Conservation (phyloP, 2,888 invertebrate species). For the Spodoptera exigua region DNA sequence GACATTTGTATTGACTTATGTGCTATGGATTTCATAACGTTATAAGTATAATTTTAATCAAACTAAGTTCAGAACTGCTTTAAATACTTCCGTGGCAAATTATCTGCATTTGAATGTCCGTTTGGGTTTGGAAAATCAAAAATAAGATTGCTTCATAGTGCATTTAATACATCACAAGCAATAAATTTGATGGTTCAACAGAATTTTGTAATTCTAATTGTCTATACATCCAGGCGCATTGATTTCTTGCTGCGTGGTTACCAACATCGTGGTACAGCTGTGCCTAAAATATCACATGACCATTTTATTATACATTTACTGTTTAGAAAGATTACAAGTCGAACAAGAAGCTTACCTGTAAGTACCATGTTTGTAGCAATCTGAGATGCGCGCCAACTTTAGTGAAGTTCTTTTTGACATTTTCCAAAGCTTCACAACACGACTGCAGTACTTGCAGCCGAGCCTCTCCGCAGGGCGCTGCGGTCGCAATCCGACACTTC, state of each 20-base stretch:
- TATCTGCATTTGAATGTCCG: too few relatives aligned
- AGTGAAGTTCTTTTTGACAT: conserved; percentile 92
- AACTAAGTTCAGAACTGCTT: too few relatives aligned
- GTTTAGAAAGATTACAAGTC: background rate
- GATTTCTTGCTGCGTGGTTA: conserved; percentile 92
- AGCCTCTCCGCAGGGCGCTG: conserved; percentile 82
- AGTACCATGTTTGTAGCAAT: conserved; percentile 92
- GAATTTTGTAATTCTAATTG: conserved; percentile 93
- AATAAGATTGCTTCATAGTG: too few relatives aligned
- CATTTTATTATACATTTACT: background rate
- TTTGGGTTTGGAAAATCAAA: too few relatives aligned
- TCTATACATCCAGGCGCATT: conserved; percentile 94
- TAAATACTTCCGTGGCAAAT: too few relatives aligned
- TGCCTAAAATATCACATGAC: conserved; percentile 86
- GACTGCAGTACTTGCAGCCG: conserved; percentile 87
- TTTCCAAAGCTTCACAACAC: conserved; percentile 90
- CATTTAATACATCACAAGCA: conserved; percentile 87
- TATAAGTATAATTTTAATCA: too few relatives aligned
- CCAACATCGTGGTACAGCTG: conserved; percentile 93
- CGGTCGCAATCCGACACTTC: conserved; percentile 93
- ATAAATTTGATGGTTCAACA: conserved; percentile 88
- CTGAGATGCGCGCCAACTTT: conserved; percentile 93
- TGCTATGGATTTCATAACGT: too few relatives aligned
- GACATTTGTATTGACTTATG: too few relatives aligned
- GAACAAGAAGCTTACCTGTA: conserved; percentile 86